Evolutionary conservation across 2,888 invertebrate species (phyloP).

Genomic region (Protonemura montana): DNA sequence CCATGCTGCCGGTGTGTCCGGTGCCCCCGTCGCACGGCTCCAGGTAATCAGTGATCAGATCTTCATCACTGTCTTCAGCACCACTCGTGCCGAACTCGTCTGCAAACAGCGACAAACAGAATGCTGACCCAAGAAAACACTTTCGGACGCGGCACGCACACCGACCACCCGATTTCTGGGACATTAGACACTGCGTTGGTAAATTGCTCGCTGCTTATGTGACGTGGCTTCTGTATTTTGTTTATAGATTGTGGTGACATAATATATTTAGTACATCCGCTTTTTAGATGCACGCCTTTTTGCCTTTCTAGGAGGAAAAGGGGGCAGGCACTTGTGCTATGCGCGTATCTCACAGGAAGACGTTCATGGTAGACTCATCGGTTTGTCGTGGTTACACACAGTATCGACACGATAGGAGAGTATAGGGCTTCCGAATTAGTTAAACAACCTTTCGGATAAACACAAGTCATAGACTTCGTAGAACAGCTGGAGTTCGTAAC

Average conservation of each 20-base stretch:
- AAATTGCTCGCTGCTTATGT: no score
- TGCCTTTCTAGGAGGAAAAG: neutral
- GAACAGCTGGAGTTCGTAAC: no score
- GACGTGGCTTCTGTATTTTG: no score
- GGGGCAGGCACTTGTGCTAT: neutral
- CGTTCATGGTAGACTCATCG: neutral
- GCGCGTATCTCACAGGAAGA: neutral
- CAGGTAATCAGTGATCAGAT: slow-evolving; percentile 80
- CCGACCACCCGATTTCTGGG: neutral
- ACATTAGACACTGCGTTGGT: neutral
- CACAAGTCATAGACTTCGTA: neutral
- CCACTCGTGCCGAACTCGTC: slow-evolving; percentile 56
- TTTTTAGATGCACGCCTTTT: neutral
- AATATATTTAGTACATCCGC: neutral
- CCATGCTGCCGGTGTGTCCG: slow-evolving; percentile 50
- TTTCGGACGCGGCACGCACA: neutral
- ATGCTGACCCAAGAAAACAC: neutral
- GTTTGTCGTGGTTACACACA: neutral
- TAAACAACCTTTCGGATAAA: neutral
- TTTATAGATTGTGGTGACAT: neutral
- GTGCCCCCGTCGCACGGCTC: slow-evolving; percentile 46
- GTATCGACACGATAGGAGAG: neutral
- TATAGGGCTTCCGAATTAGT: slow-evolving; percentile 13
- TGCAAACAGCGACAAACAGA: slow-evolving; percentile 29
- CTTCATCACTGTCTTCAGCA: slow-evolving; percentile 78